These are phyloP conservation scores for Tringa solitaria DNA, from an alignment of 2,113 vertebrate species.

Conservation along the genomic window DNA sequence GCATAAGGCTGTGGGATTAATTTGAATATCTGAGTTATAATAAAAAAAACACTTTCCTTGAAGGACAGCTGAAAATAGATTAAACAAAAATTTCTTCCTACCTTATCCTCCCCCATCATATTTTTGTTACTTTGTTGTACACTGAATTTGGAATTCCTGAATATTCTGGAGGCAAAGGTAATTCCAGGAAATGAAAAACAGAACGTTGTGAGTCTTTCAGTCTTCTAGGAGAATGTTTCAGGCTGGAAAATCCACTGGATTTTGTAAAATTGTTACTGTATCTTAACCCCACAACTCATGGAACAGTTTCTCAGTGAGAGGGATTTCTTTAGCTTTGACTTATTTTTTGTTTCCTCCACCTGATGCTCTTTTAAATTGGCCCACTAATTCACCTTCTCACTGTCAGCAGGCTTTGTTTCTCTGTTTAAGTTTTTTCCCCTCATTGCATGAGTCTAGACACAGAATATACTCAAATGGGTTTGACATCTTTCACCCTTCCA, in stretches of 20 bases:
- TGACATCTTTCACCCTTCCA: background rate
- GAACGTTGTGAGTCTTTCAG: background rate
- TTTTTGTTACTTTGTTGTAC: background rate
- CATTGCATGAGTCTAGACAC: background rate
- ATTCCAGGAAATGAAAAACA: background rate
- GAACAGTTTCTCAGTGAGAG: background rate
- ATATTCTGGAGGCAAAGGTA: background rate
- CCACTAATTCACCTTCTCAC: background rate
- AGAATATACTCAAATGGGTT: background rate
- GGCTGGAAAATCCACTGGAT: background rate
- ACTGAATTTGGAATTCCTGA: background rate
- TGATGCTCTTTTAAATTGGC: background rate
- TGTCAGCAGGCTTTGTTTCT: background rate
- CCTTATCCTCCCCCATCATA: background rate
- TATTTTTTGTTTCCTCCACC: background rate
- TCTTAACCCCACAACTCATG: background rate
- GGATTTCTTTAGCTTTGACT: background rate
- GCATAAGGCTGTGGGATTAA: background rate
- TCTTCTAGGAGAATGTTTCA: background rate
- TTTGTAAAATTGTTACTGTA: background rate
- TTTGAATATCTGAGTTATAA: background rate
- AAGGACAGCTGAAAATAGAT: background rate
- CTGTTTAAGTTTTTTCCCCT: background rate
- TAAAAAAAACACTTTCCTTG: background rate
- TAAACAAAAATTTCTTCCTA: background rate